A percentile compares a stretch with the other conserved stretches of the same genome.
Evolutionary conservation across 2,888 invertebrate species (phyloP).

Genomic region (Drepanosiphum platanoidis): DNA sequence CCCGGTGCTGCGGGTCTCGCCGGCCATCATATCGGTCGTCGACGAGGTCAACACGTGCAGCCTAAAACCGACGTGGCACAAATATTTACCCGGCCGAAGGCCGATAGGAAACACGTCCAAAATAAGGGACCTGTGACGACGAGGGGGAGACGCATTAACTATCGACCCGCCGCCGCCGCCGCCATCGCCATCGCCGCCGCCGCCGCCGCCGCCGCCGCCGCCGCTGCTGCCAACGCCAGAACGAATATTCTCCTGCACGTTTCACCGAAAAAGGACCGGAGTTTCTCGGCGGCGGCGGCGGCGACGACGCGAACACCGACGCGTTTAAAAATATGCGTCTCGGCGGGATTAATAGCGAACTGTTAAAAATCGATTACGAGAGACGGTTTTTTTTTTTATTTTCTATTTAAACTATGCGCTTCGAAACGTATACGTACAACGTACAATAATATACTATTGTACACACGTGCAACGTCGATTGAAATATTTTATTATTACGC

Average conservation of each 20-base stretch:
- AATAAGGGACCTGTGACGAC: constrained; percentile 36
- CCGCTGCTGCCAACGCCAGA: constrained; percentile 27
- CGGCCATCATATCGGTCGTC: not conserved
- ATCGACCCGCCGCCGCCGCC: constrained; percentile 41
- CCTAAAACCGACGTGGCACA: constrained; percentile 36
- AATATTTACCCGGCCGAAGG: constrained; percentile 44
- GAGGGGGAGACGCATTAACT: constrained; percentile 33
- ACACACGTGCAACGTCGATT: too few relatives aligned
- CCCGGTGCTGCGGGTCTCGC: too few relatives aligned
- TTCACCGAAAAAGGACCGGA: constrained; percentile 29
- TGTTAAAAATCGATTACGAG: too few relatives aligned
- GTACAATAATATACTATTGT: too few relatives aligned
- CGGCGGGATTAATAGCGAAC: too few relatives aligned
- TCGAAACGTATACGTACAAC: not conserved
- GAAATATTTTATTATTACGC: too few relatives aligned
- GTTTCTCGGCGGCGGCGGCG: not conserved
- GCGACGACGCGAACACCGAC: too few relatives aligned
- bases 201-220: not conserved
- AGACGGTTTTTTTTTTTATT: too few relatives aligned
- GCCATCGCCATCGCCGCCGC: not conserved
- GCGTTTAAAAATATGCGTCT: too few relatives aligned
- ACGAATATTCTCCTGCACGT: constrained; percentile 24
- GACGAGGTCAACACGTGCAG: constrained; percentile 47
- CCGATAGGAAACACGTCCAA: constrained; percentile 49
- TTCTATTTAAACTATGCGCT: too few relatives aligned